Evolutionary conservation across 2,797 vertebrate genomes (phyloP).

Genomic region (Pteropus rufus): DNA sequence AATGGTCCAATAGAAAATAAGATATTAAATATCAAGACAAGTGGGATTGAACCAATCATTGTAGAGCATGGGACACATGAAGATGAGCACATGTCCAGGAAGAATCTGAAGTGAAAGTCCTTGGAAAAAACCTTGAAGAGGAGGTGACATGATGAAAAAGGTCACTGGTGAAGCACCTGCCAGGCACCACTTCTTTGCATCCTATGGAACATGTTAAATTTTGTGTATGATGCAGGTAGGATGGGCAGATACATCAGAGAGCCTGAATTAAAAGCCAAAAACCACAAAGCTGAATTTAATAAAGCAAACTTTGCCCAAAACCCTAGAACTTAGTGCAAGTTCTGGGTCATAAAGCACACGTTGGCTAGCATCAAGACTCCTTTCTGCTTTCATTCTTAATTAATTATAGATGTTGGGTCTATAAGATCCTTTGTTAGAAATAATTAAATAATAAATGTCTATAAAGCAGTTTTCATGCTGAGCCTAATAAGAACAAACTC

Average conservation of each 20-base stretch:
- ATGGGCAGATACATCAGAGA: background rate
- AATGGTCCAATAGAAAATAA: background rate
- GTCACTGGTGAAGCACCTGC: background rate
- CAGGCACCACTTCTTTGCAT: background rate
- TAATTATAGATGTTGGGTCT: conserved; percentile 69
- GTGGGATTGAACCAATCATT: background rate
- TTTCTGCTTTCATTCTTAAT: conserved; percentile 59
- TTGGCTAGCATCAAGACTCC: conserved; percentile 55
- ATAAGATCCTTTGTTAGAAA: conserved; percentile 72
- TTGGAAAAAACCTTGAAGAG: background rate
- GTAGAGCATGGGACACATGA: background rate
- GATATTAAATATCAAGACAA: background rate
- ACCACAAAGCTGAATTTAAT: conserved; percentile 66
- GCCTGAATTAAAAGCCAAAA: conserved; percentile 18
- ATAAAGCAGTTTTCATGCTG: conserved; percentile 71
- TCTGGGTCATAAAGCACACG: conserved; percentile 61
- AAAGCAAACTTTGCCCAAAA: conserved; percentile 51
- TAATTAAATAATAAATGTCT: conserved; percentile 77
- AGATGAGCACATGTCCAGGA: background rate
- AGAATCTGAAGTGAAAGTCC: background rate
- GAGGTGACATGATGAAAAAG: background rate
- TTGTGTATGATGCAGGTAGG: background rate
- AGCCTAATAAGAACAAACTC: conserved; percentile 70
- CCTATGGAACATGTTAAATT: background rate
- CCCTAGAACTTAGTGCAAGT: conserved; percentile 32